Conservation (phyloP, 92 coral and sea anemone species). For the Virgularia gustaviana region DNA sequence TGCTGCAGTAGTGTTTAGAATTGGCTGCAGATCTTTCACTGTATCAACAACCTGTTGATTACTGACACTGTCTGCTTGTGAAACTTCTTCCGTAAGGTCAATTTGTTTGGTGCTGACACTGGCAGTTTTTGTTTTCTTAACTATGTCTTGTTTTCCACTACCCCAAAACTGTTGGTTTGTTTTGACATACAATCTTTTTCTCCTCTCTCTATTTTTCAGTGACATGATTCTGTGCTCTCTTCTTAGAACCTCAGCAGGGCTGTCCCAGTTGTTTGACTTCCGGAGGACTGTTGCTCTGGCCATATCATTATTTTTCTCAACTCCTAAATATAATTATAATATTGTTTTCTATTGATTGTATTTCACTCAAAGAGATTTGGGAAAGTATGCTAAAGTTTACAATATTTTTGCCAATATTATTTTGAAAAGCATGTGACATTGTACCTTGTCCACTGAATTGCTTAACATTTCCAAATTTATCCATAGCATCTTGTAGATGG, state of each 20-base stretch:
- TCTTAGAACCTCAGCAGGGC: conserved; percentile 53
- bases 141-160: conserved; percentile 22
- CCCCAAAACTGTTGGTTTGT: conserved; percentile 46
- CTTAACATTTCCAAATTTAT: conserved; percentile 51
- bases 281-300: conserved; percentile 49
- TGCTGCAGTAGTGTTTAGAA: too few species aligned
- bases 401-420: too few species aligned
- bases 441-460: conserved; percentile 73
- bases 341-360: neutral
- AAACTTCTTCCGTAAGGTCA: too few species aligned
- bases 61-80: too few species aligned
- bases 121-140: neutral
- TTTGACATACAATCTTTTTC: conserved; percentile 37
- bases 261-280: conserved; percentile 60
- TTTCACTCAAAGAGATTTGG: neutral
- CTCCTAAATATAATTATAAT: too few species aligned
- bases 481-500: conserved; percentile 52
- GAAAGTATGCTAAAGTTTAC: neutral
- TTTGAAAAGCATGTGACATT: too few species aligned
- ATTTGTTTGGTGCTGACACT: too few species aligned
- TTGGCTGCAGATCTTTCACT: too few species aligned
- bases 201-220: conserved; percentile 20
- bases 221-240: conserved; percentile 43
- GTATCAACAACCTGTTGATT: too few species aligned
- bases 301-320: conserved; percentile 59